These are phyloP conservation scores for Platypus cylindrus DNA, from an alignment of 2,888 invertebrate genomes.

Conservation along the genomic window DNA sequence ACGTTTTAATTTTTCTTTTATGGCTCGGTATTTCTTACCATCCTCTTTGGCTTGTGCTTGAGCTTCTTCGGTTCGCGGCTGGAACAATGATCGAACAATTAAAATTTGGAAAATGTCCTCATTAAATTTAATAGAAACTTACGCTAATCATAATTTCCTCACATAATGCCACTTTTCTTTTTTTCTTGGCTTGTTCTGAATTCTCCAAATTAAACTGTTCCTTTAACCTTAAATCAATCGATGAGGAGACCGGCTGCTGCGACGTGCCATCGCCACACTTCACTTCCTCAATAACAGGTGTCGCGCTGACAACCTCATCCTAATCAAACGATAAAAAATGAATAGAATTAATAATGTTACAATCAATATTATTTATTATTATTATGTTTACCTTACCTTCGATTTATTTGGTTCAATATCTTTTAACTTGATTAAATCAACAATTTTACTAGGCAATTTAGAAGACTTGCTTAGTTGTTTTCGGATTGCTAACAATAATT, in stretches of 20 bases:
- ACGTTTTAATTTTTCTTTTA: slow-evolving; percentile 63
- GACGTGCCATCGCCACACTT: slow-evolving; percentile 17
- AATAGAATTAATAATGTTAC: no score
- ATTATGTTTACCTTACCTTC: no score
- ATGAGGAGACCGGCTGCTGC: no score
- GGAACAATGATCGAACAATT: slow-evolving; percentile 18
- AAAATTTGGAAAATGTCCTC: no score
- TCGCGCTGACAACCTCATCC: no score
- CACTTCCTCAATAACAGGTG: slow-evolving; percentile 20
- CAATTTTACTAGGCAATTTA: no score
- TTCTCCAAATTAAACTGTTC: slow-evolving; percentile 28
- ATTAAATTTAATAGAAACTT: no score
- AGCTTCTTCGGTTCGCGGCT: slow-evolving; percentile 76
- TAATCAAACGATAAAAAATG: no score
- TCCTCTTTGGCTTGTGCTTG: slow-evolving; percentile 54
- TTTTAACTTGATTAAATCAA: no score
- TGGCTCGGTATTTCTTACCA: slow-evolving; percentile 62
- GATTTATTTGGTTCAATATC: no score
- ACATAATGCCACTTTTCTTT: slow-evolving; percentile 43
- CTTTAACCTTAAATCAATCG: slow-evolving; percentile 28
- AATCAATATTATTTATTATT: no score
- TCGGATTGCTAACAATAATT: slow-evolving; percentile 30
- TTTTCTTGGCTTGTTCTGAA: slow-evolving; percentile 29
- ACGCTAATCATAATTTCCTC: slow-evolving; percentile 54
- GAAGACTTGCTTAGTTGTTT: slow-evolving; percentile 25